Conservation (phyloP, 2,888 invertebrate genomes). For the Drymonia ruficornis region DNA sequence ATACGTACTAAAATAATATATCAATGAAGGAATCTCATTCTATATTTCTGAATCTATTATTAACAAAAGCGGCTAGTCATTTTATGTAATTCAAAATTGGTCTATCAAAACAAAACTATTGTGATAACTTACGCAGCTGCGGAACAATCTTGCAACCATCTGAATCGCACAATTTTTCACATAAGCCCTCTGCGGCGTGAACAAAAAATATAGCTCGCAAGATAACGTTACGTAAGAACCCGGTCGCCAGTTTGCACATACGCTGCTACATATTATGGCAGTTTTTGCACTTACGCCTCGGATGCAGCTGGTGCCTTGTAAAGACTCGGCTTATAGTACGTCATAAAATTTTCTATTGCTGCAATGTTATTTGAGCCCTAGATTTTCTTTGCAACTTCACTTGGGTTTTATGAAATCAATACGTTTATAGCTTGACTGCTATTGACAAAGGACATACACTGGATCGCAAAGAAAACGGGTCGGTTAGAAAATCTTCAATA, state of each 20-base stretch:
- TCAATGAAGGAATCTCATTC: too few relatives aligned
- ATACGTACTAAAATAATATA: too few relatives aligned
- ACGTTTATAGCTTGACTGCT: not conserved
- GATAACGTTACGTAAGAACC: constrained; percentile 28
- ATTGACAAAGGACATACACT: not conserved
- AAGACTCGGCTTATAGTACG: not conserved
- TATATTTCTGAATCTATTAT: too few relatives aligned
- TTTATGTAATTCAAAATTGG: too few relatives aligned
- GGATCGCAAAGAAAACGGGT: too few relatives aligned
- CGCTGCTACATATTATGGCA: constrained; percentile 2
- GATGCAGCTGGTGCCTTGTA: constrained; percentile 3
- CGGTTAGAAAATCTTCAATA: too few relatives aligned
- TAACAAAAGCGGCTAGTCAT: too few relatives aligned
- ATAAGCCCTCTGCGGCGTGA: constrained; percentile 30
- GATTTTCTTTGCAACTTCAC: not conserved
- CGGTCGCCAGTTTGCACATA: constrained; percentile 7
- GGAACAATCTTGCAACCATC: constrained; percentile 13
- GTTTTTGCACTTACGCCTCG: not conserved
- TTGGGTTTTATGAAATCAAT: not conserved
- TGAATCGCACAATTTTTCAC: constrained; percentile 38
- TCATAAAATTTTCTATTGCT: not conserved
- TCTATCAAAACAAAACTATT: not conserved
- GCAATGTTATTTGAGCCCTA: not conserved
- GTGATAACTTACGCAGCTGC: not conserved
- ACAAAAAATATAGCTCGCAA: constrained; percentile 44